Percentiles rank a stretch among this genome's conserved stretches.
Conservation (phyloP, 2,888 invertebrate species). For the Phymatocera aterrima region DNA sequence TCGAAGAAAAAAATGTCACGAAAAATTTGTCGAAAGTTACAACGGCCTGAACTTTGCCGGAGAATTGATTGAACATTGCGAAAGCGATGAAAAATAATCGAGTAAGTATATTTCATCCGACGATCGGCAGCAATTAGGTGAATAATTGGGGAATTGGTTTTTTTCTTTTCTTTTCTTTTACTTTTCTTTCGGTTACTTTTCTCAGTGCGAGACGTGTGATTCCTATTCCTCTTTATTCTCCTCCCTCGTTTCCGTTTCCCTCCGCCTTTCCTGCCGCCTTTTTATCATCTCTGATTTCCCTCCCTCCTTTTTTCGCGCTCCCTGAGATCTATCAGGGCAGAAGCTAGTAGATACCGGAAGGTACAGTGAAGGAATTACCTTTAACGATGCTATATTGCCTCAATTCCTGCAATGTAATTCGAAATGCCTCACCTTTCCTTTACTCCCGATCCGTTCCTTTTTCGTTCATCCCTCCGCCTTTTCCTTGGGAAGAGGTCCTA, state of each 20-base stretch:
- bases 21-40: too few species aligned
- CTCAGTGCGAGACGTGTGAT: too few species aligned
- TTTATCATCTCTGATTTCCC: neutral
- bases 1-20: too few species aligned
- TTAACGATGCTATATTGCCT: slow-evolving; percentile 42
- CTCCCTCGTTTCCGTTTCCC: neutral
- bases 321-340: neutral
- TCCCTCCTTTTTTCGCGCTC: neutral
- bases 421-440: slow-evolving; percentile 1
- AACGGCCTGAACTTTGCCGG: too few species aligned
- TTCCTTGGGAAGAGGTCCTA: neutral
- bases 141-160: too few species aligned
- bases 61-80: too few species aligned
- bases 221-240: neutral
- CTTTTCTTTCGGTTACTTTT: too few species aligned
- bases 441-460: neutral
- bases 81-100: too few species aligned
- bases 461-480: neutral
- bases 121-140: too few species aligned
- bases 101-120: too few species aligned
- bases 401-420: slow-evolving; percentile 39
- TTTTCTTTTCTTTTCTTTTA: too few species aligned
- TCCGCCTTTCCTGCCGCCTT: neutral
- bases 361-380: neutral
- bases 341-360: too few species aligned